Conservation (phyloP, 2,113 vertebrate genomes). For the Erinaceus europaeus region DNA sequence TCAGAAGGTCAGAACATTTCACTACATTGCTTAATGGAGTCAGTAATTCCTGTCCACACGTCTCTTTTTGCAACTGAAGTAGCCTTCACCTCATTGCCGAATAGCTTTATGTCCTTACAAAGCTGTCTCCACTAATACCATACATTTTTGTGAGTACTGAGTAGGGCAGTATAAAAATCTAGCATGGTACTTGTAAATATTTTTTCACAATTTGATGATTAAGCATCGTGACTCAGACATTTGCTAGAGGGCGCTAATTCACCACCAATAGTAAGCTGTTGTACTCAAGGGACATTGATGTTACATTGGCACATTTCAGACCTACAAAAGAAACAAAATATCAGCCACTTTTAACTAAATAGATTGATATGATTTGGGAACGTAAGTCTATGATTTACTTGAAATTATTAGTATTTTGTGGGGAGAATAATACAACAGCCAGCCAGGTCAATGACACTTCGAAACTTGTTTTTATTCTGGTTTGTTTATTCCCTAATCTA, state of each 20-base stretch:
- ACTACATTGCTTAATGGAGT: not conserved
- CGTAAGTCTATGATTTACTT: not conserved
- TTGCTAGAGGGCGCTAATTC: conserved; percentile 41
- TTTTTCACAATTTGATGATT: conserved; percentile 17
- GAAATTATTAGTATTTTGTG: not conserved
- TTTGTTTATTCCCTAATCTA: not conserved
- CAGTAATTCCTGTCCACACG: not conserved
- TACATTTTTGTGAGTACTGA: not conserved
- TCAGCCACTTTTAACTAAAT: not conserved
- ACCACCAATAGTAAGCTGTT: not conserved
- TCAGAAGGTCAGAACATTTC: not conserved
- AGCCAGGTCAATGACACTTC: not conserved
- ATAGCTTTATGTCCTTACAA: not conserved
- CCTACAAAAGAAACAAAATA: not conserved
- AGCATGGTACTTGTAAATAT: not conserved
- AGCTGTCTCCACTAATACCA: not conserved
- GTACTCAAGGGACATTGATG: fast-evolving
- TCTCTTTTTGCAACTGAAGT: not conserved
- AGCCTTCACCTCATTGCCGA: not conserved
- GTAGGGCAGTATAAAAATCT: not conserved
- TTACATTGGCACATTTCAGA: not conserved
- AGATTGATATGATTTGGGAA: not conserved
- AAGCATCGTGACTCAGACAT: not conserved
- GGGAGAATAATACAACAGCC: not conserved
- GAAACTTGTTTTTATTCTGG: not conserved